These are phyloP conservation scores for Leptosomus discolor DNA, from an alignment of 2,113 vertebrate genomes.

Conservation along the genomic window DNA sequence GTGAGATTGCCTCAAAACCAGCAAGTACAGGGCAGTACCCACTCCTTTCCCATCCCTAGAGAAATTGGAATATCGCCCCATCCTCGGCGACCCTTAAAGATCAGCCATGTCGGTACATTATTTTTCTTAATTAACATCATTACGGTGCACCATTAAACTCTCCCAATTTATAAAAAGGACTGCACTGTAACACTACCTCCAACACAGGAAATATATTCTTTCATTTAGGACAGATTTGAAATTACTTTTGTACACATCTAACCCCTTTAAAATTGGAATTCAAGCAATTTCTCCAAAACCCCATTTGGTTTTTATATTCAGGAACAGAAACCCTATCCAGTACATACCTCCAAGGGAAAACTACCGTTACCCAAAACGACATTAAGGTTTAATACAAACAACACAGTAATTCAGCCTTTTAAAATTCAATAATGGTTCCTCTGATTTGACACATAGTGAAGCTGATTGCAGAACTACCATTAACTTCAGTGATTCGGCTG, in stretches of 20 bases:
- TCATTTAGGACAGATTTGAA: not conserved
- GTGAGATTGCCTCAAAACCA: accelerated
- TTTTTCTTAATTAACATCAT: not conserved
- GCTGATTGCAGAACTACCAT: conserved; percentile 38
- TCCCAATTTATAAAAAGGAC: not conserved
- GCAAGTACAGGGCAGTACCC: not conserved
- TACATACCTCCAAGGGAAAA: not conserved
- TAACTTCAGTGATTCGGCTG: conserved; percentile 33
- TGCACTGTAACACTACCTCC: not conserved
- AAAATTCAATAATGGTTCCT: conserved; percentile 43
- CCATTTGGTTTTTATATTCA: not conserved
- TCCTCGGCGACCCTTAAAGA: not conserved
- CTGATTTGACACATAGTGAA: not conserved
- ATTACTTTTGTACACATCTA: not conserved
- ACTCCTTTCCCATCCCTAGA: not conserved
- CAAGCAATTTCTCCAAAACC: not conserved
- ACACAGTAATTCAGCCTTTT: conserved; percentile 16
- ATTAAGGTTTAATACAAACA: conserved; percentile 47
- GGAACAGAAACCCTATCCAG: not conserved
- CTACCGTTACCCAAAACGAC: not conserved
- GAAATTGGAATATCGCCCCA: not conserved
- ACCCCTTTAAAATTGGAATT: not conserved
- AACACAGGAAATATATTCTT: not conserved
- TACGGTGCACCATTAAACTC: not conserved
- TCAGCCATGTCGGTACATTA: not conserved